These are phyloP conservation scores for Periophthalmodon schlosseri DNA, from an alignment of 2,113 vertebrate species.

Conservation along the genomic window DNA sequence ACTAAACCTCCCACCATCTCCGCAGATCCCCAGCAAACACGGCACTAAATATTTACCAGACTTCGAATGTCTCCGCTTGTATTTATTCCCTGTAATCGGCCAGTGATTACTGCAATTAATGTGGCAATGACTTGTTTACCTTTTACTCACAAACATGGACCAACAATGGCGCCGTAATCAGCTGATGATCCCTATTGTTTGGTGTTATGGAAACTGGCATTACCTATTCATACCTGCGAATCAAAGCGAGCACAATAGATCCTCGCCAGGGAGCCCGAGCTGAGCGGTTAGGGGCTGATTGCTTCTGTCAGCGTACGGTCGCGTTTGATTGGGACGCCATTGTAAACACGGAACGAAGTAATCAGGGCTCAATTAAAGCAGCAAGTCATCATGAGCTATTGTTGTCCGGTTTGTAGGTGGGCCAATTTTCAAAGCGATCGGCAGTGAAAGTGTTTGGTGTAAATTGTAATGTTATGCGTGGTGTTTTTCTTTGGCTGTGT, in stretches of 20 bases:
- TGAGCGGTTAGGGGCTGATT: slow-evolving; percentile 39
- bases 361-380: slow-evolving; percentile 20
- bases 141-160: background rate
- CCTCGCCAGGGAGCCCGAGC: background rate
- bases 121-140: slow-evolving; percentile 31
- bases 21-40: background rate
- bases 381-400: slow-evolving; percentile 8
- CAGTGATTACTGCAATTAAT: slow-evolving; percentile 12
- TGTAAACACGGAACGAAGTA: slow-evolving; percentile 31
- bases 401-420: slow-evolving; percentile 20
- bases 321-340: slow-evolving; percentile 25
- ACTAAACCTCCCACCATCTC: slow-evolving; percentile 7
- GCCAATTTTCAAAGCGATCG: background rate
- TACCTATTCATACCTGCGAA: slow-evolving; percentile 6
- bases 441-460: background rate
- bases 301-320: slow-evolving; percentile 8
- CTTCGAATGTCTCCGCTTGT: background rate
- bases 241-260: background rate
- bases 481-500: too few relatives aligned
- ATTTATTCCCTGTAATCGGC: background rate
- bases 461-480: background rate
- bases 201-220: background rate
- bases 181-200: slow-evolving; percentile 23
- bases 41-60: background rate
- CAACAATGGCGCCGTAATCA: slow-evolving; percentile 15